Conservation (phyloP, 2,888 invertebrate genomes). For the Nesidiocoris tenuis region DNA sequence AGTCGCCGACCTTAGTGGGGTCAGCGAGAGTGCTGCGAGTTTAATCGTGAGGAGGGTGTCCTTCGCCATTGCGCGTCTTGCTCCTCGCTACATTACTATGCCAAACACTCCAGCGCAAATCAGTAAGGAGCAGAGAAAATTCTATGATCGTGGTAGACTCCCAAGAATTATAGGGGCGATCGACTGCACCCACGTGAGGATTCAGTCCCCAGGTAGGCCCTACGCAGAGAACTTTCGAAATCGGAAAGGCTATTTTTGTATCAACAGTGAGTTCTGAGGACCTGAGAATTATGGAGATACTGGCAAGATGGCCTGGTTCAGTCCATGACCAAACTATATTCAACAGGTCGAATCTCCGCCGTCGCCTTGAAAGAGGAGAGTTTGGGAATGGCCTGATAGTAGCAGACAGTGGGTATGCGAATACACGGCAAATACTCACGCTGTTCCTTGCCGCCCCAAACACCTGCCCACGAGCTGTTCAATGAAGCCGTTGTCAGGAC, state of each 20-base stretch:
- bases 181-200: slow-evolving; percentile 51
- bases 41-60: slow-evolving; percentile 48
- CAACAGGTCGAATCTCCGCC: background rate
- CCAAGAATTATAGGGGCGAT: slow-evolving; percentile 50
- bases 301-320: background rate
- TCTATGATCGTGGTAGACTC: slow-evolving; percentile 50
- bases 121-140: slow-evolving; percentile 42
- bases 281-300: background rate
- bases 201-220: slow-evolving; percentile 47
- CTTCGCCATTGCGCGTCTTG: slow-evolving; percentile 47
- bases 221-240: background rate
- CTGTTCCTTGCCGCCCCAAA: slow-evolving; percentile 50
- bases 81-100: slow-evolving; percentile 45
- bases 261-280: background rate
- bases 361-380: slow-evolving; percentile 49
- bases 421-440: slow-evolving; percentile 49
- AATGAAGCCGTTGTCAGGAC: slow-evolving; percentile 52
- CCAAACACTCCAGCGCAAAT: slow-evolving; percentile 46
- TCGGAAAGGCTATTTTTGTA: background rate
- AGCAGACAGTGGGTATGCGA: slow-evolving; percentile 53
- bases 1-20: slow-evolving; percentile 48
- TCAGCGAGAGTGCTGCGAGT: slow-evolving; percentile 47
- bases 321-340: background rate
- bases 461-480: slow-evolving; percentile 49
- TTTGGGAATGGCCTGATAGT: slow-evolving; percentile 51